phyloP scores from a whole-genome alignment of 2,797 vertebrate genomes.

The Pseudochirops corinnae region DNA sequence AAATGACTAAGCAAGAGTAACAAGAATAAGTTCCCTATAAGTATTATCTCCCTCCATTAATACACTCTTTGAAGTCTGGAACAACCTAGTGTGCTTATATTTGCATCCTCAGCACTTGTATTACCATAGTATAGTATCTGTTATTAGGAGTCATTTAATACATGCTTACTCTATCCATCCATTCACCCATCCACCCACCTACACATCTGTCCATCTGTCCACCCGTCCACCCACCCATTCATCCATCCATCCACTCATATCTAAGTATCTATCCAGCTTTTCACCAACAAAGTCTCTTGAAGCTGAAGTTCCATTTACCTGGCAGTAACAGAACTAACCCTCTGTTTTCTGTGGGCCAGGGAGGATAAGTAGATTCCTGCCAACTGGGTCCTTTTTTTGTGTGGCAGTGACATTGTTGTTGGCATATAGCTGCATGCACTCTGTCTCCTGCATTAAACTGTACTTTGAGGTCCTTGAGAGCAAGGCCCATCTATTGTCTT shows the following conservation, averaged over 20 bases:
- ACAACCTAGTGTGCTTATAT: neutral
- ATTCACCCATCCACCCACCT: neutral
- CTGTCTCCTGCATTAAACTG: neutral
- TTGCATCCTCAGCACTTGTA: neutral
- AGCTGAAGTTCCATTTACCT: neutral
- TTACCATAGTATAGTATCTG: neutral
- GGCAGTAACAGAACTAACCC: neutral
- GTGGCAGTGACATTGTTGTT: neutral
- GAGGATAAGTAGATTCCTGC: neutral
- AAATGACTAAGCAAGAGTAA: neutral
- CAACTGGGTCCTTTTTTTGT: neutral
- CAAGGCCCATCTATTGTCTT: neutral
- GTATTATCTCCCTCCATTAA: neutral
- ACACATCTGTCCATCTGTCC: neutral
- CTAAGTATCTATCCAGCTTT: neutral
- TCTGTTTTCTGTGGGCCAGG: neutral
- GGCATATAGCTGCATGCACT: neutral
- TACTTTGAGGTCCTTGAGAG: neutral
- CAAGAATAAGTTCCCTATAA: neutral
- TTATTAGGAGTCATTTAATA: neutral
- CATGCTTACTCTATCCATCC: neutral
- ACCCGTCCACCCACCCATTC: fast-evolving
- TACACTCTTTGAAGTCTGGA: neutral
- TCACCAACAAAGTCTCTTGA: neutral
- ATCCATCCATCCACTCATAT: neutral